Evolutionary conservation across 2,113 vertebrate genomes (phyloP).

Genomic region (Amblyornis subalaris): DNA sequence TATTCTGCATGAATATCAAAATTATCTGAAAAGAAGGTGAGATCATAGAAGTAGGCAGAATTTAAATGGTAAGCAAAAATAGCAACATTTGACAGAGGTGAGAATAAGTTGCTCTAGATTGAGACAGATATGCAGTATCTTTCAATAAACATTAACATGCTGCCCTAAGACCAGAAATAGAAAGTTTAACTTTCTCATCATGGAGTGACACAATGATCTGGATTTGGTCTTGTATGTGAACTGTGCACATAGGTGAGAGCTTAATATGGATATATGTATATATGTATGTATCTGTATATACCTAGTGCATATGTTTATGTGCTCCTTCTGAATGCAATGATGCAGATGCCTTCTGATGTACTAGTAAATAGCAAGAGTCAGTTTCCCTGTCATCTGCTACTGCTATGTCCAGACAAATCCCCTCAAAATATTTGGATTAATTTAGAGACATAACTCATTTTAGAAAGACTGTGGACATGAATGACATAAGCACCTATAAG

Average conservation of each 20-base stretch:
- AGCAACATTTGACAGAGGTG: neutral
- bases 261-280: neutral
- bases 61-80: neutral
- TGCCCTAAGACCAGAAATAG: neutral
- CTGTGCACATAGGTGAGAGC: neutral
- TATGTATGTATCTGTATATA: too few relatives aligned
- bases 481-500: too few relatives aligned
- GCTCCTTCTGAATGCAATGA: neutral
- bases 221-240: neutral
- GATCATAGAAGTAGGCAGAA: neutral
- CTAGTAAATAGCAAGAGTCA: neutral
- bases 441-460: neutral
- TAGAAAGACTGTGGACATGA: neutral
- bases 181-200: neutral
- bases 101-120: neutral
- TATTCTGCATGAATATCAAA: neutral
- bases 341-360: neutral
- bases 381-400: neutral
- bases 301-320: neutral
- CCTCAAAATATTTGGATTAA: neutral
- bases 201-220: neutral
- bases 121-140: neutral
- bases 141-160: neutral
- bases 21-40: constrained; percentile 4
- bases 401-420: neutral